A percentile compares a stretch with the other conserved stretches of the same genome.
Conservation (phyloP, 1,140 invertebrate genomes). For the Reticulitermes speratus region DNA sequence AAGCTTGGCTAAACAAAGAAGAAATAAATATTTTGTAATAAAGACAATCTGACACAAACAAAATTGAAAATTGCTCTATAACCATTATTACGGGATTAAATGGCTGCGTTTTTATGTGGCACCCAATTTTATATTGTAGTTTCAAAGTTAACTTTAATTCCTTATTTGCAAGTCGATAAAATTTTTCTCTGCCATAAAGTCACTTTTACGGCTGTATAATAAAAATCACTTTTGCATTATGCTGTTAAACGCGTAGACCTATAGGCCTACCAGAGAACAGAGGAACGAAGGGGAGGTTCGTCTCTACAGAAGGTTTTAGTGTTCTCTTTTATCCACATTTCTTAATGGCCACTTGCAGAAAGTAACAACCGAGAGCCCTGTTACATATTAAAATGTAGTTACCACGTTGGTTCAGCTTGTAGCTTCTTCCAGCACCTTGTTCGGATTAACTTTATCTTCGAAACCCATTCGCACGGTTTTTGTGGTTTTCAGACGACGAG, state of each 20-base stretch:
- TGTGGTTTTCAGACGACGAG: not conserved
- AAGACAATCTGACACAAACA: not conserved
- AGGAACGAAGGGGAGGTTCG: not conserved
- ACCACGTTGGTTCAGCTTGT: not conserved
- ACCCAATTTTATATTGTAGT: not conserved
- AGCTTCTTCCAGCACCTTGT: not conserved
- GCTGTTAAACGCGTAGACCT: not conserved
- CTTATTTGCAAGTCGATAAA: not conserved
- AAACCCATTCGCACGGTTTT: not conserved
- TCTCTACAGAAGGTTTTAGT: not conserved
- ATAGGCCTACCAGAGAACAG: not conserved
- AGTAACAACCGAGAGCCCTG: not conserved
- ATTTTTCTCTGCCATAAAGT: not conserved
- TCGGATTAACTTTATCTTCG: not conserved
- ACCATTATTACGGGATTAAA: not conserved
- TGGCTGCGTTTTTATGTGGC: not conserved
- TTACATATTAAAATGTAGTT: slow-evolving; percentile 18
- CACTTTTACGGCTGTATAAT: slow-evolving; percentile 17
- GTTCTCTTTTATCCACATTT: not conserved
- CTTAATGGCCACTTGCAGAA: slow-evolving; percentile 18
- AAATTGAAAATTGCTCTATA: not conserved
- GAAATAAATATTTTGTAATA: not conserved
- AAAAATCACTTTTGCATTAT: not conserved
- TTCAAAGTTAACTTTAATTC: slow-evolving; percentile 2
- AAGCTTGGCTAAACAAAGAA: not conserved